Conservation (phyloP, 2,797 vertebrate species). For the Eupleurogrammus muticus region DNA sequence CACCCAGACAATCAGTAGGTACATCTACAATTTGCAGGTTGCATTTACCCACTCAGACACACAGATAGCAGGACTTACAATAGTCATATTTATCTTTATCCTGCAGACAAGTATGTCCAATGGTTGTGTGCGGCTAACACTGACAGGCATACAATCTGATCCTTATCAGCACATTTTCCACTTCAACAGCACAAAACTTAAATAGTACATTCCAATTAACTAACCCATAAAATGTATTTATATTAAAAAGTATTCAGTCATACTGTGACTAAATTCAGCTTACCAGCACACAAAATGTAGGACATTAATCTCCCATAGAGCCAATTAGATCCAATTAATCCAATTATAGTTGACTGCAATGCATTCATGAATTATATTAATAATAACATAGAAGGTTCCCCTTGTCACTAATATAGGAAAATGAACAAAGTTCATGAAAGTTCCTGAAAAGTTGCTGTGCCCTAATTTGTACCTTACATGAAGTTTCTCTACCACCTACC, state of each 20-base stretch:
- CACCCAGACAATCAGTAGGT: background rate
- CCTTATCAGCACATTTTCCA: slow-evolving; percentile 9
- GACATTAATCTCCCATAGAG: slow-evolving; percentile 1
- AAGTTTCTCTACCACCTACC: background rate
- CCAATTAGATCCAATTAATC: slow-evolving; percentile 1
- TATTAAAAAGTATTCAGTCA: background rate
- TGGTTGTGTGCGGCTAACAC: background rate
- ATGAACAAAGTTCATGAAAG: background rate
- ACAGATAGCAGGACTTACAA: slow-evolving; percentile 16
- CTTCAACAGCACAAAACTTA: slow-evolving; percentile 5
- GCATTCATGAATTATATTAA: background rate
- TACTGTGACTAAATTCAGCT: background rate
- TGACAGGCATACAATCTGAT: background rate
- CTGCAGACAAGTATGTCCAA: background rate
- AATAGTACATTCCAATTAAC: background rate
- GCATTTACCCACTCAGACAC: background rate
- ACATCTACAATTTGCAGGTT: background rate
- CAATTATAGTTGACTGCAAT: background rate
- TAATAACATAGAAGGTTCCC: background rate
- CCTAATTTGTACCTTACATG: background rate
- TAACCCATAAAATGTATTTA: background rate
- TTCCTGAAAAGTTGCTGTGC: background rate
- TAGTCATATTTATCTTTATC: background rate
- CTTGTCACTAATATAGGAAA: background rate
- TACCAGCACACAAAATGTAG: background rate